phyloP scores from a whole-genome alignment of 2,797 vertebrate species.

The Phyllotis vaccarum region DNA sequence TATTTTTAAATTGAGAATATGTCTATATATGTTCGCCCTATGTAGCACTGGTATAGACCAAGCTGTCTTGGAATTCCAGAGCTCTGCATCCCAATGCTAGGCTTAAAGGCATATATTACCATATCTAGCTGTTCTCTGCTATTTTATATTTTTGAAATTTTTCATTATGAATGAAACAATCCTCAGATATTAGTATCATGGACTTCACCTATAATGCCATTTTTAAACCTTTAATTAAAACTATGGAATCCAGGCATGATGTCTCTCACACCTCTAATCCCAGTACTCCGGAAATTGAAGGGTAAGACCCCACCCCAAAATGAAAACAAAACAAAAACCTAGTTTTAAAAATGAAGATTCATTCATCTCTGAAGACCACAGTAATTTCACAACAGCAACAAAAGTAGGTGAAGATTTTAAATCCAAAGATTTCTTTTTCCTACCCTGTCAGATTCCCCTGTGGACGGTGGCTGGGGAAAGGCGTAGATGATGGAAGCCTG shows the following conservation, averaged over 20 bases:
- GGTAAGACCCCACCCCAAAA: neutral
- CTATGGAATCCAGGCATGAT: neutral
- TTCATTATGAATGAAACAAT: neutral
- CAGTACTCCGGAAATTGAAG: neutral
- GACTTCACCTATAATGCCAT: neutral
- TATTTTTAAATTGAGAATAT: neutral
- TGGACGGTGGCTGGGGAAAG: slow-evolving; percentile 97
- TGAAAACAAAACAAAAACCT: neutral
- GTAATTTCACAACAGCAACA: neutral
- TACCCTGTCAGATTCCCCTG: slow-evolving; percentile 93
- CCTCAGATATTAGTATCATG: neutral
- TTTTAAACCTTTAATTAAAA: neutral
- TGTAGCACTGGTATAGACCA: neutral
- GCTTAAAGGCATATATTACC: neutral
- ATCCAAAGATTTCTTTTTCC: neutral
- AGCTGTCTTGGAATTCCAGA: neutral
- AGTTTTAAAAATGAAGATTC: neutral
- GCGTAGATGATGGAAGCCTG: slow-evolving; percentile 96
- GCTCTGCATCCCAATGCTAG: neutral
- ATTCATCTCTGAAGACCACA: neutral
- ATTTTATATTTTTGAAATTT: neutral
- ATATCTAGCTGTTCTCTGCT: neutral
- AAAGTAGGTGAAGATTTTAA: neutral
- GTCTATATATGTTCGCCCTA: neutral
- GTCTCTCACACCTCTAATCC: neutral